phyloP scores from a whole-genome alignment of 1,140 invertebrate genomes.

The Papilio polyxenes region DNA sequence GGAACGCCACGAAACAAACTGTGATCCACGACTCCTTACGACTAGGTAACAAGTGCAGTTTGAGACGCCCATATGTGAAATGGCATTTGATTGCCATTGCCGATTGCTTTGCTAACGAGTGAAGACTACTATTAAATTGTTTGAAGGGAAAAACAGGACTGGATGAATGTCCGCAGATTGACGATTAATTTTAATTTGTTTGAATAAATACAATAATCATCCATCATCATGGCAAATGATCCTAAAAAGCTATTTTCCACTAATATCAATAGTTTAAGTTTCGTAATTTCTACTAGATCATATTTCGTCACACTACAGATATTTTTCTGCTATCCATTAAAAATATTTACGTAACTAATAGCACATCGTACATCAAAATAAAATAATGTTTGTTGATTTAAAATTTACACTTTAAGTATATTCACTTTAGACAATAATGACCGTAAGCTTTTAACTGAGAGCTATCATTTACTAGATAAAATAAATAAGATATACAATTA shows the following conservation, averaged over 20 bases:
- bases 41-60: too few relatives aligned
- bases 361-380: background rate
- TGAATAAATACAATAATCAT: too few relatives aligned
- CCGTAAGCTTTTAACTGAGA: background rate
- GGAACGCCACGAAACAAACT: too few relatives aligned
- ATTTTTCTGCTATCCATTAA: background rate
- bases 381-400: background rate
- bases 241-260: background rate
- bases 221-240: too few relatives aligned
- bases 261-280: background rate
- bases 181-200: too few relatives aligned
- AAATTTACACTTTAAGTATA: background rate
- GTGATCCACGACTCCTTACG: too few relatives aligned
- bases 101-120: too few relatives aligned
- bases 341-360: background rate
- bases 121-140: too few relatives aligned
- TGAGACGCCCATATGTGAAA: too few relatives aligned
- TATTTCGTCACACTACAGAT: background rate
- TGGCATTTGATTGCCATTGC: too few relatives aligned
- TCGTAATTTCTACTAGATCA: background rate
- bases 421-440: constrained; percentile 8
- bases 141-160: too few relatives aligned
- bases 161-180: too few relatives aligned
- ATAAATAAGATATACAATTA: constrained; percentile 26
- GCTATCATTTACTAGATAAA: background rate